Percentiles rank a stretch among this genome's conserved stretches.
These are phyloP conservation scores for Nothocercus nigrocapillus DNA, from an alignment of 2,113 vertebrate genomes.

Conservation along the genomic window DNA sequence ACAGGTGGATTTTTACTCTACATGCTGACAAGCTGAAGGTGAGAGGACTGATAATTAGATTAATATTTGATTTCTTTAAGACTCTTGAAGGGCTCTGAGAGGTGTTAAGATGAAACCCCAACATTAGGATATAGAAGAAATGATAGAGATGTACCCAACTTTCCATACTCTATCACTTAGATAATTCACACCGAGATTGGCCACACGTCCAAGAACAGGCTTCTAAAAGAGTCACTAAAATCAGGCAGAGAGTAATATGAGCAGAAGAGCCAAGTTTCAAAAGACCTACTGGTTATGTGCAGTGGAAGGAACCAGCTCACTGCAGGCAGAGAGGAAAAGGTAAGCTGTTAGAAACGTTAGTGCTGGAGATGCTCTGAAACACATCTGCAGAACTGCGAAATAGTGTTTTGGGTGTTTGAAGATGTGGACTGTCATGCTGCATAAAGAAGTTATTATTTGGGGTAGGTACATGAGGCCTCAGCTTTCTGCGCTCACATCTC, in stretches of 20 bases:
- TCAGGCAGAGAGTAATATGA: not conserved
- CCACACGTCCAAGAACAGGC: not conserved
- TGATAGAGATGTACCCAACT: not conserved
- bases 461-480: not conserved
- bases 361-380: not conserved
- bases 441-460: not conserved
- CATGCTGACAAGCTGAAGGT: not conserved
- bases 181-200: not conserved
- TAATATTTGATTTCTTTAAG: not conserved
- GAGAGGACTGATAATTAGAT: not conserved
- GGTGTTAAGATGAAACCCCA: not conserved
- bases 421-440: not conserved
- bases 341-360: not conserved
- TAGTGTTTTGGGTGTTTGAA: not conserved
- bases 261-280: not conserved
- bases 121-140: not conserved
- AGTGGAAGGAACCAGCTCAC: not conserved
- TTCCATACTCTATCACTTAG: not conserved
- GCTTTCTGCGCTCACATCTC: not conserved
- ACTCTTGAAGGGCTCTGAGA: not conserved
- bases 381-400: not conserved
- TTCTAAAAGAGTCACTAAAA: not conserved
- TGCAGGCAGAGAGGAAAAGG: not conserved
- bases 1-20: not conserved
- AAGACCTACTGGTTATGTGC: not conserved